Base-by-base conservation (phyloP, 2,797 vertebrate genomes). In the Clamator glandarius region DNA sequence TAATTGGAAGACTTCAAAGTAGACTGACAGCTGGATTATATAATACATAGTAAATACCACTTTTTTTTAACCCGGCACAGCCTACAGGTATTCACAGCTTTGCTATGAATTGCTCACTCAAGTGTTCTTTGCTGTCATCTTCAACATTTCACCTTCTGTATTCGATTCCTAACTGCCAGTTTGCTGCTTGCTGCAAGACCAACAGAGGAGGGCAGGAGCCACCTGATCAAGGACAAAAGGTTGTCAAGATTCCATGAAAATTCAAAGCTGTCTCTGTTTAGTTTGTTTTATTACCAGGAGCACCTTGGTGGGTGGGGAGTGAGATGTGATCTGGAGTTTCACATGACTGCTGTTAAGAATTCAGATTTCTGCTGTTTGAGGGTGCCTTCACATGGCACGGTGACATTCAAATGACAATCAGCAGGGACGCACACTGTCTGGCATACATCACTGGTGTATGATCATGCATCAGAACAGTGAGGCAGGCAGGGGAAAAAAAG, bases 401-500 rank as follows among this genome's bases (percentile, higher is more conserved):
- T 13, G 58, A 84, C 41, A 13, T 7, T 12, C 21, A 5, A 41
- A 1, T 67, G 86, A 35, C 48, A 55, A 10, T 4, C 80, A 81
- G 73, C 42, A 31, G 44, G 2, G 63, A 33, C 1, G 2, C 33
- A 69, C 8, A 1, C 4, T 44, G 1, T 16, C 28, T 85, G 75
- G 26, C 73, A 15, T 12, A 6, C 15, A 1, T 4, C 1, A 1
- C 39, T 48, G 55, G 5, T 31, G 36, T 8, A 0, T 2, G 23
- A 19, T 62, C 19, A 8, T 8, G 8, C 17, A 54, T 2, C 76
- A 69, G 51, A 21, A 59, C 42, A 7, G 39, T 5, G 15, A 54
- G 72, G 35, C 39, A 70, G 55, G 48, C 42, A 42, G 63, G 16
- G 42, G n/a, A n/a, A 42, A 18, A 48, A 52, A 51, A 12, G 6